Base-by-base conservation (phyloP, 2,888 invertebrate species). In the Rotaria socialis region DNA sequence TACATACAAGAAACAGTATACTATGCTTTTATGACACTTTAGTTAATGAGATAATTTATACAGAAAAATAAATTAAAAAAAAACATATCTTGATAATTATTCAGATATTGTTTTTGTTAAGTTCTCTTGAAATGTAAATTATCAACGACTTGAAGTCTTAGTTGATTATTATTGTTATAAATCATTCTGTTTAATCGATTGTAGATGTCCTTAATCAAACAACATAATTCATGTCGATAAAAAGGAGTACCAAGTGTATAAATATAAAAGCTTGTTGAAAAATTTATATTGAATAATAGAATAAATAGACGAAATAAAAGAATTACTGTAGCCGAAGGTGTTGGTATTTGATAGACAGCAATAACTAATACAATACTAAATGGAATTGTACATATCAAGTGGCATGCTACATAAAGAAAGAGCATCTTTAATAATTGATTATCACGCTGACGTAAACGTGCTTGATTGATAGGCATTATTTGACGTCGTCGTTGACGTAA, bases 391-490 rank as follows among this genome's bases (percentile, higher is more conserved):
- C 35, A 35, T 55, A 55, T 19, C 16, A 55, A 55, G 19, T 55
- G 52, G 16, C 14, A 67, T 67, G 14, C 35, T 35, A 67, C 67
- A 35, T 67, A 67, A 27, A 67, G 35, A 27, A 67, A 27, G 0
- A 67, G 67, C 67, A 67, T 67, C 35, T 67, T 67, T 1, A 67
- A 67, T 35, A 67, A 16, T 35, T 67, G 67, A 35, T 27, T 27
- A 67, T 67, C 67, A 67, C 67, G 67, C 16, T 67, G 67, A 67
- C 67, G 67, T 27, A 16, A 35, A 35, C 67, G 67, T 67, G 67
- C 35, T 67, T 67, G 67, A 67, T 67, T 67, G 4, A 35, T 35
- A 2, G 67, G 67, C 67, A 67, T 67, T 2, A 67, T 14, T 27
- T 35, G 67, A 16, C 67, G 67, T 7, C 67, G 11, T 35, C 35